Evolutionary conservation across 2,113 vertebrate genomes (phyloP).

Genomic region (Raphicerus campestris): DNA sequence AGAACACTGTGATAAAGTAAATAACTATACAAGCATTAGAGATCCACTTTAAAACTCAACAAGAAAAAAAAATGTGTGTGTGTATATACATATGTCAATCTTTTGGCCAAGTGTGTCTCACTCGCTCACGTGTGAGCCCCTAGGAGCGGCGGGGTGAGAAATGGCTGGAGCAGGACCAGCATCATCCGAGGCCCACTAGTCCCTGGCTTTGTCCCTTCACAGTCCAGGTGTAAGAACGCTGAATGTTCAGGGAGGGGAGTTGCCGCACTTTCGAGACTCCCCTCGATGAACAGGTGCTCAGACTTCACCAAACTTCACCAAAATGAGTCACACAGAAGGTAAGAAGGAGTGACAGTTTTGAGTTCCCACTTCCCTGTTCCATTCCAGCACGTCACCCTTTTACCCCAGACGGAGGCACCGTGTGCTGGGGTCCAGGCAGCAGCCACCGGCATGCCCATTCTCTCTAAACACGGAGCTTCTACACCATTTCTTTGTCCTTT

Average conservation of each 20-base stretch:
- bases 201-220: neutral
- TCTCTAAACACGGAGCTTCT: neutral
- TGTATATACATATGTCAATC: neutral
- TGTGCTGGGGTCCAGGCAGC: neutral
- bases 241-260: neutral
- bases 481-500: neutral
- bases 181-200: neutral
- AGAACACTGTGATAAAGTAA: neutral
- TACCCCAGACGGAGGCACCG: neutral
- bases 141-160: neutral
- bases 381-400: neutral
- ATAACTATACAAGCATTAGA: neutral
- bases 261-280: neutral
- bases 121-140: neutral
- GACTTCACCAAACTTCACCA: constrained; percentile 38
- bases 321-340: constrained; percentile 62
- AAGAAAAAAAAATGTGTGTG: neutral
- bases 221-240: neutral
- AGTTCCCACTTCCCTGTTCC: constrained; percentile 53
- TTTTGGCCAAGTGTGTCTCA: neutral
- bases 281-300: constrained; percentile 13
- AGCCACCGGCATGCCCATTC: neutral
- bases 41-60: neutral
- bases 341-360: neutral
- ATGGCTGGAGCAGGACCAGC: neutral